These are phyloP conservation scores for Drosophila kokeensis DNA, from an alignment of 2,888 invertebrate species.

Conservation along the genomic window DNA sequence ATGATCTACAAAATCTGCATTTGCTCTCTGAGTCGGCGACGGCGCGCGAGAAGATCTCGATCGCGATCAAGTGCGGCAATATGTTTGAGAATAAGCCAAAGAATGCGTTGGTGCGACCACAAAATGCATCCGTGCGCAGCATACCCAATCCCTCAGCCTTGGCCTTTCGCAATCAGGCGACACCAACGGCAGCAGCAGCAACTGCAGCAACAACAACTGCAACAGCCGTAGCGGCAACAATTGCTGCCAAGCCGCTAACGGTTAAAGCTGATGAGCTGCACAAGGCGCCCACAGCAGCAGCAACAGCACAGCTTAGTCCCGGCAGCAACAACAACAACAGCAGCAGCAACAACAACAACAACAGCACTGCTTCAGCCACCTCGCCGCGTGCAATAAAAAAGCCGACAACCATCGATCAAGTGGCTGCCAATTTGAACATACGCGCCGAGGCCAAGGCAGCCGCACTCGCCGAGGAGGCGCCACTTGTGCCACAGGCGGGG, in stretches of 20 bases:
- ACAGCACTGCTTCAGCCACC: conserved; percentile 44
- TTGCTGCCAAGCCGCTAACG: conserved; percentile 36
- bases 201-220: conserved; percentile 37
- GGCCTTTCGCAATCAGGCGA: conserved; percentile 86
- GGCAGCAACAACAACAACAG: conserved; percentile 43
- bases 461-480: conserved; percentile 69
- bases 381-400: conserved; percentile 78
- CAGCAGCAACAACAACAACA: conserved; percentile 22
- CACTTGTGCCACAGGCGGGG: conserved; percentile 4
- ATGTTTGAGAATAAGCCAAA: conserved; percentile 80
- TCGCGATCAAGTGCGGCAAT: conserved; percentile 62
- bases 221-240: conserved; percentile 29
- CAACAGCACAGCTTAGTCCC: conserved; percentile 46
- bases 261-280: conserved; percentile 51
- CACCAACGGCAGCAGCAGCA: conserved; percentile 46
- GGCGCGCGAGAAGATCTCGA: conserved; percentile 83
- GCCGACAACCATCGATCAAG: conserved; percentile 83
- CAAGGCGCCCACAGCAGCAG: conserved; percentile 29
- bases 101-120: conserved; percentile 81
- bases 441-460: conserved; percentile 81
- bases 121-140: conserved; percentile 87
- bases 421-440: conserved; percentile 84
- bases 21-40: conserved; percentile 86
- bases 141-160: conserved; percentile 88
- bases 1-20: conserved; percentile 86